These are phyloP conservation scores for Poecilobothrus nobilitatus DNA, from an alignment of 2,888 invertebrate species.

Conservation along the genomic window DNA sequence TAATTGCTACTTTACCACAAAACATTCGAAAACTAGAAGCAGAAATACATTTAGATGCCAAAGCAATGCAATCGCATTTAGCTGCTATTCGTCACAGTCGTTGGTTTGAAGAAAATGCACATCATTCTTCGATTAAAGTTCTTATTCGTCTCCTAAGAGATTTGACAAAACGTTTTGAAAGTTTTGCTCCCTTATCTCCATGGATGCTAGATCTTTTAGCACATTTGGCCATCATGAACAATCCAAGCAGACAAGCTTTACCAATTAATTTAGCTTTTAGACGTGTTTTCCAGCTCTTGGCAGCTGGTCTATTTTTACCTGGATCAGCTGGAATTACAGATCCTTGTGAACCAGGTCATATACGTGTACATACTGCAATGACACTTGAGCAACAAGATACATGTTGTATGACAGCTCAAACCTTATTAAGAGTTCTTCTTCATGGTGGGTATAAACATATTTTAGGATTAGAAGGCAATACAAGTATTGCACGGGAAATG, in stretches of 20 bases:
- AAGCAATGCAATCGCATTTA: slow-evolving; percentile 77
- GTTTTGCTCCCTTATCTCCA: slow-evolving; percentile 82
- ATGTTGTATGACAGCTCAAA: slow-evolving; percentile 88
- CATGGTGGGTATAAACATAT: slow-evolving; percentile 93
- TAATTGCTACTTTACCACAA: slow-evolving; percentile 89
- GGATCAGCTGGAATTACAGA: slow-evolving; percentile 88
- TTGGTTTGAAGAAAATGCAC: slow-evolving; percentile 98
- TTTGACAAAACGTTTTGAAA: slow-evolving; percentile 79
- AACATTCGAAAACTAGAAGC: slow-evolving; percentile 90
- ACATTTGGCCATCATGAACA: slow-evolving; percentile 94
- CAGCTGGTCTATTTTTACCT: slow-evolving; percentile 91
- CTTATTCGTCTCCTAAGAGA: slow-evolving; percentile 90
- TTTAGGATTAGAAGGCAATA: slow-evolving; percentile 55
- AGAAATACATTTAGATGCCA: slow-evolving; percentile 66
- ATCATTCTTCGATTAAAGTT: slow-evolving; percentile 92
- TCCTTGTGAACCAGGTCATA: slow-evolving; percentile 85
- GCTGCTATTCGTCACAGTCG: slow-evolving; percentile 91
- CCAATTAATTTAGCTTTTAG: slow-evolving; percentile 87
- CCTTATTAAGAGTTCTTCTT: slow-evolving; percentile 72
- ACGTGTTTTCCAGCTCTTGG: slow-evolving; percentile 80
- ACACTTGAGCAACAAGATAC: slow-evolving; percentile 85
- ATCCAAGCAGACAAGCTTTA: slow-evolving; percentile 84
- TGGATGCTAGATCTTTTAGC: slow-evolving; percentile 96
- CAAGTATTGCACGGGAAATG: slow-evolving; percentile 65
- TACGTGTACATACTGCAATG: slow-evolving; percentile 83